Evolutionary conservation across 2,797 vertebrate genomes (phyloP).

Genomic region (Anabas testudineus): DNA sequence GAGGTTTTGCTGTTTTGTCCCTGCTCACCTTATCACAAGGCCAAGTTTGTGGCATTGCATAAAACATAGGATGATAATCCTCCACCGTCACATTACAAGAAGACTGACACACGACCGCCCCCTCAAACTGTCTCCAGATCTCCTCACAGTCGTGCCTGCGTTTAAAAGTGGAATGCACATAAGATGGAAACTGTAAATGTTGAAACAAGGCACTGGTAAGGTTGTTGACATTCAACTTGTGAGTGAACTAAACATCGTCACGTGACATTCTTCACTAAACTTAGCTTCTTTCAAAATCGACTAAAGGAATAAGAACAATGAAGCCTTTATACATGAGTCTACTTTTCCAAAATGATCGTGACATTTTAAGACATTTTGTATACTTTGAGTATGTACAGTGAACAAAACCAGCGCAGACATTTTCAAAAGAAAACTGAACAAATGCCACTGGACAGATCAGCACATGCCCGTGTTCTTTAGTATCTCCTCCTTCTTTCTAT

Average conservation of each 20-base stretch:
- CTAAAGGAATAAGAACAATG: neutral
- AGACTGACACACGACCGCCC: constrained; percentile 57
- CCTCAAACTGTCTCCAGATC: constrained; percentile 79
- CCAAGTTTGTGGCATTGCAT: constrained; percentile 63
- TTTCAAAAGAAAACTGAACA: neutral
- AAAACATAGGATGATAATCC: constrained; percentile 75
- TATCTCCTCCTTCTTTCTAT: too few species aligned
- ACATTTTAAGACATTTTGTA: too few species aligned
- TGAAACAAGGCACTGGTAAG: neutral
- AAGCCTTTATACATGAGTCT: too few species aligned
- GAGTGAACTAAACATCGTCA: neutral
- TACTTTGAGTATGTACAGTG: too few species aligned
- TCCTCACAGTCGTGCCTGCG: constrained; percentile 80
- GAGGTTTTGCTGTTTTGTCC: too few species aligned
- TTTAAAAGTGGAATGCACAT: neutral
- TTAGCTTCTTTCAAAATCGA: too few species aligned
- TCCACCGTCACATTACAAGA: constrained; percentile 70
- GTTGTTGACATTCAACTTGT: too few species aligned
- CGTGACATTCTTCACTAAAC: neutral
- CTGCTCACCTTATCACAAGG: constrained; percentile 75
- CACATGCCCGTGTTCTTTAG: too few species aligned
- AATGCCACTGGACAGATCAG: neutral
- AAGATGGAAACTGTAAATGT: neutral
- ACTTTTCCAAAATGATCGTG: too few species aligned
- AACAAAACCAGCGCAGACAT: too few species aligned